These are phyloP conservation scores for Urocitellus parryii DNA, from an alignment of 2,113 vertebrate species.

Conservation along the genomic window DNA sequence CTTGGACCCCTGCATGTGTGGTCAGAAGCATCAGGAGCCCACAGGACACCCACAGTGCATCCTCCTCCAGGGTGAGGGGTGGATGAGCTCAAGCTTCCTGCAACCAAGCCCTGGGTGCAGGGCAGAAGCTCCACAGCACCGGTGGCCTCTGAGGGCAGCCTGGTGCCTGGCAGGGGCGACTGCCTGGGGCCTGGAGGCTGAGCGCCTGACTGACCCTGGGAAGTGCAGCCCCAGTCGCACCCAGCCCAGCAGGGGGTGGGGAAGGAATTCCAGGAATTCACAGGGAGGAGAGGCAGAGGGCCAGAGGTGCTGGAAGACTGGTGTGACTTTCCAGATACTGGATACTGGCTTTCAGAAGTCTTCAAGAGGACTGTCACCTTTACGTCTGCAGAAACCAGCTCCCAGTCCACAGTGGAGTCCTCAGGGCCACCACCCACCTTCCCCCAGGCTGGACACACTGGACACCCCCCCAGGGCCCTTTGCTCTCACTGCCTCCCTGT, in stretches of 20 bases:
- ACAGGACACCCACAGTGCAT: background rate
- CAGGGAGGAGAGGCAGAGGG: background rate
- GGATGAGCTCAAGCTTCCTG: background rate
- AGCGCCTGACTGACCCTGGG: too few species aligned
- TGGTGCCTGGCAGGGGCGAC: too few species aligned
- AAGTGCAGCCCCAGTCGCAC: too few species aligned
- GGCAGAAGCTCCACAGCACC: too few species aligned
- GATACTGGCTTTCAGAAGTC: background rate
- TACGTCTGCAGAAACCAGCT: background rate
- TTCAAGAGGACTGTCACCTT: background rate
- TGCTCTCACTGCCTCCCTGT: too few species aligned
- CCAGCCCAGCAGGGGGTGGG: background rate
- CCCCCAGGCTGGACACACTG: too few species aligned
- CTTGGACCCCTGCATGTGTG: background rate
- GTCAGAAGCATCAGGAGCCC: background rate
- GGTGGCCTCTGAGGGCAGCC: too few species aligned
- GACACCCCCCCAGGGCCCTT: too few species aligned
- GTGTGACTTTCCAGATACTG: background rate
- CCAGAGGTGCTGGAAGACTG: background rate
- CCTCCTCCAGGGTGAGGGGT: background rate
- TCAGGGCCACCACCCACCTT: background rate
- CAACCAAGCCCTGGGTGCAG: too few species aligned
- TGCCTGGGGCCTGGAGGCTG: too few species aligned
- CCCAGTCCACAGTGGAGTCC: background rate
- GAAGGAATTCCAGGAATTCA: slow-evolving; percentile 9